Conservation (phyloP, 2,888 invertebrate genomes). For the Himalopsyche anomala region DNA sequence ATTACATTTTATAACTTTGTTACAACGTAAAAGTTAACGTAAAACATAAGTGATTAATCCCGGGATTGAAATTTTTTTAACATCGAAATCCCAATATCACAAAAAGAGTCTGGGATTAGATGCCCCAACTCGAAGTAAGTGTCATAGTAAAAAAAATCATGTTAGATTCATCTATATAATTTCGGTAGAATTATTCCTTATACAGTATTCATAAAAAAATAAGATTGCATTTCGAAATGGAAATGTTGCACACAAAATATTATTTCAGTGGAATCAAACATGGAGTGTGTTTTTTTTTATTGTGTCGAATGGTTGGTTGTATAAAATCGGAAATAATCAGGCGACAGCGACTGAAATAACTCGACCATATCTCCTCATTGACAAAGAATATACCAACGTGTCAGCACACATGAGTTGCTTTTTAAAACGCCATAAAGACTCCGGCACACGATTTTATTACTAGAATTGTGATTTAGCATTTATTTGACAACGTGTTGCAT, state of each 20-base stretch:
- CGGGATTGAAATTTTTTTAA: no score
- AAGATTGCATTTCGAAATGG: neutral
- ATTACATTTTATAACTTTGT: no score
- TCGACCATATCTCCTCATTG: slow-evolving; percentile 30
- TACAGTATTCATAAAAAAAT: neutral
- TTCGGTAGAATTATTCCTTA: no score
- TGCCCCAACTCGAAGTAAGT: no score
- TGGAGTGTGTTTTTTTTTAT: slow-evolving; percentile 1
- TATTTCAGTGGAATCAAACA: neutral
- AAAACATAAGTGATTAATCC: no score
- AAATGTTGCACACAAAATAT: neutral
- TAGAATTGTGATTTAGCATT: no score
- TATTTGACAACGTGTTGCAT: no score
- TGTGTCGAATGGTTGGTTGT: slow-evolving; percentile 24
- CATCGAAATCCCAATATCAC: no score
- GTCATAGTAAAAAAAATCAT: no score
- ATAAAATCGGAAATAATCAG: slow-evolving; percentile 34
- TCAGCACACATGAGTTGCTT: slow-evolving; percentile 30
- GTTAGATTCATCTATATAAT: no score
- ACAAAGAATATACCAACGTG: slow-evolving; percentile 20
- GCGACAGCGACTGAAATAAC: slow-evolving; percentile 16
- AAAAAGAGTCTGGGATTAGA: no score
- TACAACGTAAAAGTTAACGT: no score
- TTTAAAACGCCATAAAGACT: slow-evolving; percentile 1
- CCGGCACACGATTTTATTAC: neutral